These are phyloP conservation scores for Lithophane semibrunnea DNA, from an alignment of 2,888 invertebrate species.

Conservation along the genomic window DNA sequence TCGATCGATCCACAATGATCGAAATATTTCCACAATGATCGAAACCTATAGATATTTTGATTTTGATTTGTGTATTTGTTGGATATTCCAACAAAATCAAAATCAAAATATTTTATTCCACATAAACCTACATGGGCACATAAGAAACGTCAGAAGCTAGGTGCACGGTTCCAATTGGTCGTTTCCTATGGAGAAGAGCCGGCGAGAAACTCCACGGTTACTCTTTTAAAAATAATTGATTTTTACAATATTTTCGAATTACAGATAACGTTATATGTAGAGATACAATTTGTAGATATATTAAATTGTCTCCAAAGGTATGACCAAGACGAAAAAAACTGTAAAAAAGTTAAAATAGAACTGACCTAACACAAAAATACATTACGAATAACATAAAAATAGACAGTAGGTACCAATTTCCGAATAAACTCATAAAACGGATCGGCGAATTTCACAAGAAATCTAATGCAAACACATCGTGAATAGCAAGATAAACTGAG, in stretches of 20 bases:
- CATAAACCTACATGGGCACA: too few species aligned
- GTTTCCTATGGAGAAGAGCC: too few species aligned
- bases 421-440: constrained; percentile 52
- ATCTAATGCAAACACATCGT: constrained; percentile 49
- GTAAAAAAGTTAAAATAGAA: neutral
- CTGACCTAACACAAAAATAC: constrained; percentile 2
- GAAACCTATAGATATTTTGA: too few species aligned
- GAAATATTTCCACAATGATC: too few species aligned
- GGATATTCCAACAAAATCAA: too few species aligned
- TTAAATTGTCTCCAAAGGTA: neutral
- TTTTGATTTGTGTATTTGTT: too few species aligned
- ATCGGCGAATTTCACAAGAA: constrained; percentile 59
- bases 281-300: constrained; percentile 3
- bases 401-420: constrained; percentile 39
- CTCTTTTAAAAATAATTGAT: too few species aligned
- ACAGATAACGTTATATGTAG: neutral
- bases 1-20: neutral
- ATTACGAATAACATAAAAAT: constrained; percentile 40
- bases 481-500: constrained; percentile 51
- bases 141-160: too few species aligned
- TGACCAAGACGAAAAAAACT: neutral
- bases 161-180: too few species aligned
- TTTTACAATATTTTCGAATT: too few species aligned
- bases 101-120: too few species aligned
- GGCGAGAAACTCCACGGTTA: too few species aligned